Evolutionary conservation across 2,113 vertebrate species (phyloP).

Genomic region (Oreocharis arfaki): DNA sequence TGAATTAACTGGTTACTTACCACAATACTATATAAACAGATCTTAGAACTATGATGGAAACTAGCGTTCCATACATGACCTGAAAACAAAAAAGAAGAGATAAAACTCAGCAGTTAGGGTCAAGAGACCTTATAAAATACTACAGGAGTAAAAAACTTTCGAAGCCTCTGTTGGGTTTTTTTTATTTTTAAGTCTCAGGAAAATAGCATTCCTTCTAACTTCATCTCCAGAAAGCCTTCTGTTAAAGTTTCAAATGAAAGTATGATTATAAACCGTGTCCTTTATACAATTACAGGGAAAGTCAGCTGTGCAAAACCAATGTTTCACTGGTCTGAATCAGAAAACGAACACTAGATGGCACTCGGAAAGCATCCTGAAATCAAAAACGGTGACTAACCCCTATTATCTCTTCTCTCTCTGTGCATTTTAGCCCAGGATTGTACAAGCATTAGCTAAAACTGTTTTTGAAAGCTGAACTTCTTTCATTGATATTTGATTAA

Average conservation of each 20-base stretch:
- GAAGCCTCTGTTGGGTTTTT: not conserved
- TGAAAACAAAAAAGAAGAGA: constrained; percentile 54
- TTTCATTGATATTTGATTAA: not conserved
- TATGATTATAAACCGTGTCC: not conserved
- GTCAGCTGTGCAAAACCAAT: not conserved
- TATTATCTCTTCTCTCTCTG: not conserved
- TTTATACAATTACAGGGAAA: not conserved
- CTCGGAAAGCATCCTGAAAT: not conserved
- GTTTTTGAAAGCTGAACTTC: not conserved
- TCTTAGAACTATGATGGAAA: constrained; percentile 87
- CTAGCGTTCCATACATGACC: constrained; percentile 94
- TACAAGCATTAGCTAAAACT: not conserved
- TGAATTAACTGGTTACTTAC: constrained; percentile 70
- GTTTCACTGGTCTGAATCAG: not conserved
- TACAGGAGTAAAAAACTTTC: not conserved
- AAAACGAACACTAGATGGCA: constrained; percentile 41
- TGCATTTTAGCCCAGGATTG: not conserved
- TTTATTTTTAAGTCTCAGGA: not conserved
- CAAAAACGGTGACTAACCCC: not conserved
- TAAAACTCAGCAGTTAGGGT: not conserved
- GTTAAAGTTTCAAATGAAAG: not conserved
- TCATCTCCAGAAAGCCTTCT: not conserved
- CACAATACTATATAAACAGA: constrained; percentile 96
- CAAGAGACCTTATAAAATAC: not conserved
- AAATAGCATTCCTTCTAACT: not conserved